Percentiles rank a stretch among this genome's conserved stretches.
Evolutionary conservation across 2,888 invertebrate species (phyloP).

Genomic region (Penaeus monodon): DNA sequence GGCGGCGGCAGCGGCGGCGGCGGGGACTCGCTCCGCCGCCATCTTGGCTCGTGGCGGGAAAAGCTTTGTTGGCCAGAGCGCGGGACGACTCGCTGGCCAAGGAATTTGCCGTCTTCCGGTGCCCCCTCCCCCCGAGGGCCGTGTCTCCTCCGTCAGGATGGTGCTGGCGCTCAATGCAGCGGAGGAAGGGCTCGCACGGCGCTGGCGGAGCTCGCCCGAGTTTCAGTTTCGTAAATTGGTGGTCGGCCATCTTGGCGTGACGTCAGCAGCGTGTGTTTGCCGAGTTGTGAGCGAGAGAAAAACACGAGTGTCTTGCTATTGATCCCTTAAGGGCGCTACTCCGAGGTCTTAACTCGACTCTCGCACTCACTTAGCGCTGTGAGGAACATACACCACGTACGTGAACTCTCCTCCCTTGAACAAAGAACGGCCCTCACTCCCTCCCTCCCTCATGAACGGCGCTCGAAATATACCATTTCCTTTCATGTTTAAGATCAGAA

Average conservation of each 20-base stretch:
- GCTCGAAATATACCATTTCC: not conserved
- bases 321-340: slow-evolving; percentile 52
- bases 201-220: not conserved
- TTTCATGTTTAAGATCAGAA: too few relatives aligned
- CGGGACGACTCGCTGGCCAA: not conserved
- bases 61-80: slow-evolving; percentile 32
- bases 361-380: slow-evolving; percentile 12
- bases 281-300: slow-evolving; percentile 55
- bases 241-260: slow-evolving; percentile 46
- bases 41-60: slow-evolving; percentile 57
- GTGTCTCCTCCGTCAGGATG: not conserved
- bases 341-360: slow-evolving; percentile 32
- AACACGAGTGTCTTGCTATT: slow-evolving; percentile 59
- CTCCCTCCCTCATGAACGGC: not conserved
- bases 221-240: slow-evolving; percentile 28
- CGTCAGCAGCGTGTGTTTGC: slow-evolving; percentile 58
- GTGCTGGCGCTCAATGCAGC: not conserved
- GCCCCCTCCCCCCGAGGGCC: not conserved
- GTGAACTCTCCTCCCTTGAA: not conserved
- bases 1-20: slow-evolving; percentile 1
- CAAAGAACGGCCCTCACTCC: not conserved
- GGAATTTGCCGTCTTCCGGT: not conserved
- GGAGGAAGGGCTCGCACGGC: not conserved
- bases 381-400: slow-evolving; percentile 4
- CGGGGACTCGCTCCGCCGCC: slow-evolving; percentile 31